Base-by-base conservation (phyloP, 2,113 vertebrate genomes). In the Ondatra zibethicus region DNA sequence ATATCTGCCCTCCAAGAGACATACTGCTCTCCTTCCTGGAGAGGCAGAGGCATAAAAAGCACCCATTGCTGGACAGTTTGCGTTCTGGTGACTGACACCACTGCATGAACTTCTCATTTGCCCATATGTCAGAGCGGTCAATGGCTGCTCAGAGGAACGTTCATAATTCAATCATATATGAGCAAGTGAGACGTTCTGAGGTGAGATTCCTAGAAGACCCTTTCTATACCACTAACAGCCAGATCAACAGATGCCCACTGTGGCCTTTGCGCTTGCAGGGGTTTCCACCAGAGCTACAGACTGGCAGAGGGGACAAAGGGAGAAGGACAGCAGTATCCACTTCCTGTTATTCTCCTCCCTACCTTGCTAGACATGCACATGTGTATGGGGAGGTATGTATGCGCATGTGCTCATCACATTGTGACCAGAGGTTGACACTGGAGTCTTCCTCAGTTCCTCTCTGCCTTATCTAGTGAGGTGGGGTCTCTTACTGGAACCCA, bases 321-420 rank as follows among this genome's bases (percentile, higher is more conserved):
- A 17, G 4, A 36, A 5, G 25, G 39, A 8, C 6, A 42, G n/a
- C 7, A 0, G 0, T 0, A 2, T 8, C 31, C 7, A 0, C 11
- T 39, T 29, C 31, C 33, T 84, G 10, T 12, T 7, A 14, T 31
- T 33, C 36, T 58, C 45, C 39, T 42, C 36, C 45, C 76, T 77
- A 33, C 45, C 76, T 31, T 7, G 1, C 3, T 19, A 50, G 23
- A 7, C 17, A 50, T 80, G 31, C 47, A 10, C 16, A 52, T 36
- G 47, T 50, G 50, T 50, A 50, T 50, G 19, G 2, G 1, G 50
- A 36, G 52, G 33, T n/a, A n/a, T 36, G 12, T 25, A 13, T 39
- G 80, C 25, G 19, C 21, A 27, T 27, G n/a, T 61, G 11, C 52
- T 61, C 16, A n/a, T 61, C 36, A 61, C n/a, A 27, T 61, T 13